Conservation (phyloP, 2,888 invertebrate species). For the Yponomeuta evonymella region DNA sequence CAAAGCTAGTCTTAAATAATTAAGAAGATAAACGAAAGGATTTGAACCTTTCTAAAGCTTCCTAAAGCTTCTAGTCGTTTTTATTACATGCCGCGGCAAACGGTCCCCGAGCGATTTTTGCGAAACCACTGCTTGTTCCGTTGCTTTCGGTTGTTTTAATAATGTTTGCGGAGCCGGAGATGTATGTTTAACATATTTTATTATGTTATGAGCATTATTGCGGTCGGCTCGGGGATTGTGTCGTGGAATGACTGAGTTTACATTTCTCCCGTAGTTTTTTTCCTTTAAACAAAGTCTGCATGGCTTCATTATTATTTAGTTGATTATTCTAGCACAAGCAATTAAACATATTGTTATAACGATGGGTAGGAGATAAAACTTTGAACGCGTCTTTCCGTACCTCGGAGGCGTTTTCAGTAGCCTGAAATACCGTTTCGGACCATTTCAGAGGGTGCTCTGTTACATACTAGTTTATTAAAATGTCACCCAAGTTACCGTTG, state of each 20-base stretch:
- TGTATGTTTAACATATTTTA: slow-evolving; percentile 4
- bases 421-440: no score
- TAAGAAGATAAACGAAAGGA: no score
- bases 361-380: no score
- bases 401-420: no score
- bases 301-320: not conserved
- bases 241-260: not conserved
- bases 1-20: no score
- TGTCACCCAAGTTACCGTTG: no score
- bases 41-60: no score
- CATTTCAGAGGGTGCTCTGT: no score
- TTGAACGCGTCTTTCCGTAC: no score
- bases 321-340: not conserved
- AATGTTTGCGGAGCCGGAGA: not conserved
- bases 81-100: not conserved
- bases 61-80: not conserved
- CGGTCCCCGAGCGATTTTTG: not conserved
- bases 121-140: not conserved
- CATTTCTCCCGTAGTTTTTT: not conserved
- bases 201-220: not conserved
- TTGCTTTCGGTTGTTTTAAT: slow-evolving; percentile 1
- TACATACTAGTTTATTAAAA: no score
- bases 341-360: no score
- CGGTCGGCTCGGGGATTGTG: not conserved
- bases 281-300: not conserved